Base-by-base conservation (phyloP, 1,140 invertebrate species). In the Calliphora vicina region DNA sequence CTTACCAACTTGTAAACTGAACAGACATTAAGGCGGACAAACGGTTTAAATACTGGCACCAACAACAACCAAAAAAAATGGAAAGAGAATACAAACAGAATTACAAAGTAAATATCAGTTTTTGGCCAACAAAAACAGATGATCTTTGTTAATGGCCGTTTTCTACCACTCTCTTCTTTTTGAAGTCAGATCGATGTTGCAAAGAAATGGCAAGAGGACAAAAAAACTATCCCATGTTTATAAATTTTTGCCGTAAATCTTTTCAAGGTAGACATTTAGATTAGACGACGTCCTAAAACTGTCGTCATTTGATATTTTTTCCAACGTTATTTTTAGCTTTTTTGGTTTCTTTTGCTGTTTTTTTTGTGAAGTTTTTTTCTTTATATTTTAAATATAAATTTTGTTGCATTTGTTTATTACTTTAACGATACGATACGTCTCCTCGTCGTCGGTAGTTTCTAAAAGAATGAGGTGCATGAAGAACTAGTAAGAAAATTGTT, bases 221-320 rank as follows among this genome's bases (percentile, higher is more conserved):
- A 67, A 1, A n/a, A 57, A 23, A 67, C 20, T 43, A 17, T 78
- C 23, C 23, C 35, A 45, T n/a, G 35, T 78, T 78, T 78, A 43
- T 78, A 35, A 35, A 74, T 78, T 78, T 78, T 43, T 23, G 35
- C 35, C 2, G 74, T 78, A 78, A 78, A 78, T 78, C 74, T 78
- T 78, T 78, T 78, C 74, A 78, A 78, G 74, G 74, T 43, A 78
- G 74, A 78, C 74, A 78, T 78, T 78, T 43, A 78, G 74, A 78
- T 78, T 78, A 78, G 74, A 78, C 74, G 42, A 73, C 72, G 74
- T 78, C 74, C 74, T 78, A 78, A 78, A 78, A 78, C 74, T 78
- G 74, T 78, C 74, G 74, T 78, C 74, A 78, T 78, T 78, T 78
- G 74, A 78, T 78, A 78, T 78, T 78, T 78, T 78, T 78, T 43